These are phyloP conservation scores for Mythimna vitellina DNA, from an alignment of 2,888 invertebrate species.

Conservation along the genomic window DNA sequence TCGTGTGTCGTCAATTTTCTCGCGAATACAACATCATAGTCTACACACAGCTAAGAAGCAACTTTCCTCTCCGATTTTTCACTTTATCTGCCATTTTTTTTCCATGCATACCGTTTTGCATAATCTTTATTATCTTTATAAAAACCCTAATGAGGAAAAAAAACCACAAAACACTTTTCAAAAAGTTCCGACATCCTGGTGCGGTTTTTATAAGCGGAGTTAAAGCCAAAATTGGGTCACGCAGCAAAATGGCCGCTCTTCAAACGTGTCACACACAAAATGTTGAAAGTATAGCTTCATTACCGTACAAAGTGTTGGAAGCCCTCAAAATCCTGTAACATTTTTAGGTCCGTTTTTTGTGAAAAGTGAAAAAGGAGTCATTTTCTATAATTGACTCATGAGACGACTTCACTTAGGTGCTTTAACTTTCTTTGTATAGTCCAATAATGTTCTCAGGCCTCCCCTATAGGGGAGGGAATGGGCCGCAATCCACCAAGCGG, in stretches of 20 bases:
- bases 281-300: constrained; percentile 29
- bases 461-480: no score
- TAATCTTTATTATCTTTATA: not conserved
- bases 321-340: constrained; percentile 14
- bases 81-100: not conserved
- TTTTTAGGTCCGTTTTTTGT: constrained; percentile 1
- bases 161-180: not conserved
- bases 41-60: not conserved
- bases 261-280: constrained; percentile 30
- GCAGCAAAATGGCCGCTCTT: constrained; percentile 11
- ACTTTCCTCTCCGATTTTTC: not conserved
- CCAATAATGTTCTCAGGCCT: no score
- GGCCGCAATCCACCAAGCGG: no score
- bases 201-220: constrained; percentile 21
- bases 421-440: no score
- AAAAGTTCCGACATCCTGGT: not conserved
- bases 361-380: not conserved
- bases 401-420: not conserved
- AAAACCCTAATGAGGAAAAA: constrained; percentile 1
- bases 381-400: not conserved
- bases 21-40: not conserved
- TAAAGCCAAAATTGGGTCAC: constrained; percentile 39
- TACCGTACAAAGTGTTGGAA: constrained; percentile 11
- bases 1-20: not conserved
- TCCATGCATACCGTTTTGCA: not conserved